Base-by-base conservation (phyloP, 2,888 invertebrate genomes). In the Eurois occulta region DNA sequence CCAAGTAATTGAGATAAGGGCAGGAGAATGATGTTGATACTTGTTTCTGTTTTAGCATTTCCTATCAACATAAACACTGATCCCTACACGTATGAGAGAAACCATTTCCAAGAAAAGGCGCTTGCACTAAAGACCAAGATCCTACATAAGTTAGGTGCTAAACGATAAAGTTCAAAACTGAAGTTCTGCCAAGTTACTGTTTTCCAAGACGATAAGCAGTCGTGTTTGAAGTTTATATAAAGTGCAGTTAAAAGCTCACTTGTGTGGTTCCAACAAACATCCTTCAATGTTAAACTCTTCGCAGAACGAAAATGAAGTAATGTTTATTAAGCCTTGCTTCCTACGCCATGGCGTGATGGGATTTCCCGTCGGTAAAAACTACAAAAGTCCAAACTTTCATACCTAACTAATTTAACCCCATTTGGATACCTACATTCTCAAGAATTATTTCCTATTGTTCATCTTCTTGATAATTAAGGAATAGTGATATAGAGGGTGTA, bases 81-180 rank as follows among this genome's bases (percentile, higher is more conserved):
- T 62, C 62, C 10, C 11, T 21, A 21, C 16, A 62, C 10, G 32
- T 21, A 4, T 35, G 11, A 62, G n/a, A 32, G 28, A 32, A 32
- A 6, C 28, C 6, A 13, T 58, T 48, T 32, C 11, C 1, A 8
- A 18, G 32, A 28, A 55, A 55, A 76, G 21, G 2, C 2, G 10
- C 52, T 32, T 32, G 10, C 32, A 18, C 32, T 16, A 43, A 38
- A 58, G n/a, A 35, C 48, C 38, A 65, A 67, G 48, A 46, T 10
- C 28, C 38, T n/a, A 43, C 18, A 21, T 32, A 64, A 77, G 73
- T 72, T 74, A 68, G 58, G 81, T 75, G 85, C 48, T 78, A 81
- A 85, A 72, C 81, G 81, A 58, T 75, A 70, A 84, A 83, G 71
- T 84, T 80, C 35, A 65, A 71, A 76, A 72, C 68, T 81, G n/a